These are phyloP conservation scores for Dolomedes plantarius DNA, from an alignment of 2,888 invertebrate species.

Conservation along the genomic window DNA sequence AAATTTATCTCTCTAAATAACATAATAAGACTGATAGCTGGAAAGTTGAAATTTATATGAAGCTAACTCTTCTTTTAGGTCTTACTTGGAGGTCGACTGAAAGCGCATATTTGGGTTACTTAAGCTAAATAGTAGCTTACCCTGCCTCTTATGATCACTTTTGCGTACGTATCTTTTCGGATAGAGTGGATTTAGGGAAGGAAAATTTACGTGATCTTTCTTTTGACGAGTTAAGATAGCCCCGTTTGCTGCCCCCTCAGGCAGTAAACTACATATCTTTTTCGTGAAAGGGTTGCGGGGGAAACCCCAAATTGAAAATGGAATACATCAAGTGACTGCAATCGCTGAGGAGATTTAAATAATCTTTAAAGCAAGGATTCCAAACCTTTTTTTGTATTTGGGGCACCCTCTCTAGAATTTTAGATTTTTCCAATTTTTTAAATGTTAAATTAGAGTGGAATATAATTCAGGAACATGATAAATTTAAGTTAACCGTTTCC, in stretches of 20 bases:
- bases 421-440: too few relatives aligned
- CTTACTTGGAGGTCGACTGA: constrained; percentile 3
- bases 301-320: constrained; percentile 22
- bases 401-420: too few relatives aligned
- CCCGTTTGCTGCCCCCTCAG: constrained; percentile 14
- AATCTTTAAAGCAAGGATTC: too few relatives aligned
- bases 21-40: constrained; percentile 52
- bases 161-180: constrained; percentile 61
- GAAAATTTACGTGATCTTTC: constrained; percentile 60
- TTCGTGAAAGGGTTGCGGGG: constrained; percentile 9
- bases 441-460: too few relatives aligned
- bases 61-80: constrained; percentile 36
- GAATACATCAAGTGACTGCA: too few relatives aligned
- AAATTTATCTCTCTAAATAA: constrained; percentile 69
- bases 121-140: constrained; percentile 53
- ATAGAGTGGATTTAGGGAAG: constrained; percentile 36
- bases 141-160: constrained; percentile 46
- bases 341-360: too few relatives aligned
- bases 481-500: too few relatives aligned
- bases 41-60: constrained; percentile 63
- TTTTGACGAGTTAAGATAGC: constrained; percentile 62
- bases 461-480: too few relatives aligned
- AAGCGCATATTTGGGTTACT: constrained; percentile 50
- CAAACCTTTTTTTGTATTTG: too few relatives aligned
- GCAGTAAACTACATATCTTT: neutral